Conservation (phyloP, 2,797 vertebrate genomes). For the Nyctibius grandis region DNA sequence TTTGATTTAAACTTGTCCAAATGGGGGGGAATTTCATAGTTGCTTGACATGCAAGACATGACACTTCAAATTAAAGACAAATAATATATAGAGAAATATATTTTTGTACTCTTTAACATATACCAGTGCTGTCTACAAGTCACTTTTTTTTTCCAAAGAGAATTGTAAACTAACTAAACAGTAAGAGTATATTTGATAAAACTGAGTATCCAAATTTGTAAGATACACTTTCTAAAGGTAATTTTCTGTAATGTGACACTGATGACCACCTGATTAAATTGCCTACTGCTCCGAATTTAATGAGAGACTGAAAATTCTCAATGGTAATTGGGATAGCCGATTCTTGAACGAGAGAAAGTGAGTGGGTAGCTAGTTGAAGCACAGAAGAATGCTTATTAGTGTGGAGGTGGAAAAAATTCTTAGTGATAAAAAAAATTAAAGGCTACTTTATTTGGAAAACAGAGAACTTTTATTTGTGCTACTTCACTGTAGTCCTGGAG, state of each 20-base stretch:
- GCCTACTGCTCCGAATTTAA: conserved; percentile 31
- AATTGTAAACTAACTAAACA: background rate
- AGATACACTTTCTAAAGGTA: conserved; percentile 13
- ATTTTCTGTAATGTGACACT: background rate
- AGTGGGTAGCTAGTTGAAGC: conserved; percentile 34
- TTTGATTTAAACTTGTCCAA: background rate
- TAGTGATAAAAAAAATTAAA: conserved; percentile 45
- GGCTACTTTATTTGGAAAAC: conserved; percentile 39
- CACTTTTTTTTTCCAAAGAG: background rate
- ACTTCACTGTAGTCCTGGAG: background rate
- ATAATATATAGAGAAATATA: background rate
- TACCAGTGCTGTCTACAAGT: background rate
- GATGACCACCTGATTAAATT: conserved; percentile 36
- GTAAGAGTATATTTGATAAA: background rate
- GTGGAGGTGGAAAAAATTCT: conserved; percentile 25
- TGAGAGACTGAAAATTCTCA: conserved; percentile 48
- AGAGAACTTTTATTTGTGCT: conserved; percentile 29
- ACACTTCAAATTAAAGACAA: background rate
- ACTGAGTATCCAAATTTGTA: background rate
- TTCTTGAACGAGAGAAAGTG: conserved; percentile 36
- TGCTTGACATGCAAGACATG: background rate
- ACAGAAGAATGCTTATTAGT: conserved; percentile 52
- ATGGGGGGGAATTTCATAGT: background rate
- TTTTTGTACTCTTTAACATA: background rate
- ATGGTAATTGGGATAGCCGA: conserved; percentile 29